These are phyloP conservation scores for Xylocopa sonorina DNA, from an alignment of 1,140 invertebrate genomes.

Conservation along the genomic window DNA sequence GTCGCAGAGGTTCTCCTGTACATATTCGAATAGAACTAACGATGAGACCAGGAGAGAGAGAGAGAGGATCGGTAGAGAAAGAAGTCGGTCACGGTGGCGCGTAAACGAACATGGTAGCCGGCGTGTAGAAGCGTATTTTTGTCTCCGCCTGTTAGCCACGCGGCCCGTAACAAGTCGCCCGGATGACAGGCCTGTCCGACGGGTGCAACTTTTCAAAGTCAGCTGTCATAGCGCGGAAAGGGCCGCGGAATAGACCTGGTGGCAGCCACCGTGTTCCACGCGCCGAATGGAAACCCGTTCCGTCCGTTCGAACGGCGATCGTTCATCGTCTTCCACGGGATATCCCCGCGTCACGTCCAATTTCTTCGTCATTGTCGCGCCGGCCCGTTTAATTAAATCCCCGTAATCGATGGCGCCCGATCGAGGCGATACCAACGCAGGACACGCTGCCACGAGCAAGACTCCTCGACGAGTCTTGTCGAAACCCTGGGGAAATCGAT, in stretches of 20 bases:
- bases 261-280: slow-evolving; percentile 53
- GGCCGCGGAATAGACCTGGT: slow-evolving; percentile 57
- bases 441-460: not conserved
- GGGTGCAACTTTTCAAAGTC: slow-evolving; percentile 76
- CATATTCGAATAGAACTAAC: too few species aligned
- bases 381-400: slow-evolving; percentile 56
- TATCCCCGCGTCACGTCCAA: slow-evolving; percentile 21
- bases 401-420: slow-evolving; percentile 42
- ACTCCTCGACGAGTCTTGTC: not conserved
- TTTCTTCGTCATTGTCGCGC: slow-evolving; percentile 42
- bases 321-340: slow-evolving; percentile 42
- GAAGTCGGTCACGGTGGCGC: slow-evolving; percentile 64
- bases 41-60: too few species aligned
- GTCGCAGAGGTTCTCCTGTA: too few species aligned
- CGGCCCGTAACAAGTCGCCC: slow-evolving; percentile 63
- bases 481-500: not conserved
- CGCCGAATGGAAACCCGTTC: not conserved
- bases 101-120: slow-evolving; percentile 64
- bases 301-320: slow-evolving; percentile 21
- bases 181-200: slow-evolving; percentile 72
- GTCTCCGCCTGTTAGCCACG: slow-evolving; percentile 61
- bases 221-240: slow-evolving; percentile 63
- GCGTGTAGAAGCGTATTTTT: slow-evolving; percentile 65
- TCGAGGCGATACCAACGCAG: too few species aligned
- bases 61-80: not conserved